Conservation (phyloP, 2,888 invertebrate genomes). For the Coremacera marginata region DNA sequence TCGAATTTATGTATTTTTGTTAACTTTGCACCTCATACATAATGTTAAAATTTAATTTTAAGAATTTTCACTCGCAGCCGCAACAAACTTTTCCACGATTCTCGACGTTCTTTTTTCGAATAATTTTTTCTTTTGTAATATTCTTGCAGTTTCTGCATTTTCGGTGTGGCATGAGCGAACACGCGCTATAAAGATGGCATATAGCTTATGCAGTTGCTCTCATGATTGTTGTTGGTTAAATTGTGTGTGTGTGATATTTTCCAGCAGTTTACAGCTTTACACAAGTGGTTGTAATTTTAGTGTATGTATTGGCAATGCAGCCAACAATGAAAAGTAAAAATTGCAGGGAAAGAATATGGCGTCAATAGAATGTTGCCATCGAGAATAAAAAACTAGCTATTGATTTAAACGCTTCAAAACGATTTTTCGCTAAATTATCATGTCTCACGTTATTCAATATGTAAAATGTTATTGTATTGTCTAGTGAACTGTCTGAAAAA, state of each 20-base stretch:
- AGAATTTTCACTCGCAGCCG: constrained; percentile 56
- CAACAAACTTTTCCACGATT: constrained; percentile 59
- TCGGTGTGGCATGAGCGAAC: constrained; percentile 50
- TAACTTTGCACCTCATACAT: constrained; percentile 62
- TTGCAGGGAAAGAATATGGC: background rate
- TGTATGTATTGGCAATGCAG: constrained; percentile 7
- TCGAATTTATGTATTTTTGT: constrained; percentile 57
- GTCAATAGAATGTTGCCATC: background rate
- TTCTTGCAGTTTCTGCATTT: constrained; percentile 27
- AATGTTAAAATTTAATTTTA: constrained; percentile 60
- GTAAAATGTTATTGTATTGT: too few species aligned
- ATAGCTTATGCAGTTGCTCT: constrained; percentile 13
- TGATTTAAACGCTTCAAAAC: too few species aligned
- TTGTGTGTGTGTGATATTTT: constrained; percentile 14
- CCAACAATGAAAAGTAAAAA: constrained; percentile 10
- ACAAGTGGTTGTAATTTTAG: constrained; percentile 4
- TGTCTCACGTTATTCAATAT: too few species aligned
- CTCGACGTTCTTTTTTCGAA: constrained; percentile 53
- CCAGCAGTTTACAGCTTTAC: constrained; percentile 13
- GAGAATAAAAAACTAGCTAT: too few species aligned
- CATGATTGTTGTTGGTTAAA: background rate
- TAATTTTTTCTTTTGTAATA: constrained; percentile 12
- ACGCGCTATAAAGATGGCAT: background rate
- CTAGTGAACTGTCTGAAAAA: too few species aligned
- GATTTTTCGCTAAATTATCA: too few species aligned